Evolutionary conservation across 2,888 invertebrate genomes (phyloP).

Genomic region (Monoplex corrugatus): DNA sequence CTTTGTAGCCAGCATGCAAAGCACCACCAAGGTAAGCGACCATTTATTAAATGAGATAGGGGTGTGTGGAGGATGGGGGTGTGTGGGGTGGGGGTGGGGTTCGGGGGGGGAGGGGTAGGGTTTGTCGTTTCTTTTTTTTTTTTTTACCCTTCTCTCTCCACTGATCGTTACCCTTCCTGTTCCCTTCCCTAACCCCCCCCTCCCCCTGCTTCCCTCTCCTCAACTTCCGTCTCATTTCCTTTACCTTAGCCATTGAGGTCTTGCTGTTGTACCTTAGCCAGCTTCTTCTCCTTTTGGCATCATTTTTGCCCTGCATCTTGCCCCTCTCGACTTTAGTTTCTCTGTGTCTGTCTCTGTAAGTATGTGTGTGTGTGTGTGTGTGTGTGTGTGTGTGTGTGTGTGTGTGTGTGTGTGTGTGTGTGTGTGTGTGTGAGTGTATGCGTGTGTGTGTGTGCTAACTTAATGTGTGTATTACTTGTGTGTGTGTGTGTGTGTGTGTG

Average conservation of each 20-base stretch:
- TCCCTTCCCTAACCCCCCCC: neutral
- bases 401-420: neutral
- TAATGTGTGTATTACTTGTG: neutral
- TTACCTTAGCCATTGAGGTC: no score
- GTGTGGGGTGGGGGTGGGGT: no score
- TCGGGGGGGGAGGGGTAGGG: no score
- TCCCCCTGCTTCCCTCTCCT: neutral
- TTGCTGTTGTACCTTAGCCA: neutral
- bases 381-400: slow-evolving; percentile 33
- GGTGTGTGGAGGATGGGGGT: no score
- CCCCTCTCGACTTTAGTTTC: neutral
- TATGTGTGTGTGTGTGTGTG: slow-evolving; percentile 20
- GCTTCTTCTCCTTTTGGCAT: neutral
- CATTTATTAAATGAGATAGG: no score
- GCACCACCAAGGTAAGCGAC: no score
- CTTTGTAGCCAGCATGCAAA: neutral
- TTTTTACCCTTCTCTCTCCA: neutral
- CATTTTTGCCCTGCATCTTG: neutral
- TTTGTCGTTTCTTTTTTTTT: no score
- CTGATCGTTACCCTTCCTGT: neutral
- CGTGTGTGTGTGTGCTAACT: neutral
- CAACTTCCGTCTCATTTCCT: no score
- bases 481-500: no score
- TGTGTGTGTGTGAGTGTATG: neutral
- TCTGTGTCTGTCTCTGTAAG: neutral